Evolutionary conservation across 2,888 invertebrate species (phyloP), one percentile per base, ranked within the genome.

Genomic region (Zaprionus bogoriensis): DNA sequence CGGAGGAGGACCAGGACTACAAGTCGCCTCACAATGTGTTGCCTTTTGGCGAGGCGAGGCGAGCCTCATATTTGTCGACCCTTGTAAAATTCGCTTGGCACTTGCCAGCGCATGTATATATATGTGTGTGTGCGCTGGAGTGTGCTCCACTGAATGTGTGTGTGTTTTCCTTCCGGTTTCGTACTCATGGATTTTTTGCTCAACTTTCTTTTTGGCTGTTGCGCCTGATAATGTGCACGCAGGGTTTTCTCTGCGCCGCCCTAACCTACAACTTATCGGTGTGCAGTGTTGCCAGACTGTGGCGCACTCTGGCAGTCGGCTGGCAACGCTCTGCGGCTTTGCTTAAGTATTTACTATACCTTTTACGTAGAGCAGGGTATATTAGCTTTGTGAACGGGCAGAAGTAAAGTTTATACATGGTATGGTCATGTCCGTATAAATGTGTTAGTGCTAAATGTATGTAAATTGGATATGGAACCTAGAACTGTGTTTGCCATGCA

Each of bases 141-240:
- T 61, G 28, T 57, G 14, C 41, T 44, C 42, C 32, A 48, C 39
- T 66, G 30, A 57, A 44, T 73, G 55, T 67, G 61, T 63, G 73
- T 68, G 67, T 69, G 74, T 87, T 87, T 86, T 87, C 87, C 87
- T 87, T 87, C 87, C 87, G 87, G 86, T 77, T 83, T 74, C 67
- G 59, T 74, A 67, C 68, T 73, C 60, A 72, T 38, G 58, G 59
- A 64, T 60, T 69, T 53, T 42, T 30, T 5, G 7, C 55, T 68
- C 53, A 57, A 65, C 66, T 70, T 61, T 70, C 64, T 57, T 63
- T 58, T 52, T 62, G 71, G 58, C 67, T 71, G 63, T 71, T 71
- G 67, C 59, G 62, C 58, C 74, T 77, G 86, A 87, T 87, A 87
- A 86, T 71, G 62, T 55, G 1, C 48, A n/a, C n/a, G n/a, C n/a